Evolutionary conservation across 2,113 vertebrate genomes (phyloP).

Genomic region (Pseudopipra pipra): DNA sequence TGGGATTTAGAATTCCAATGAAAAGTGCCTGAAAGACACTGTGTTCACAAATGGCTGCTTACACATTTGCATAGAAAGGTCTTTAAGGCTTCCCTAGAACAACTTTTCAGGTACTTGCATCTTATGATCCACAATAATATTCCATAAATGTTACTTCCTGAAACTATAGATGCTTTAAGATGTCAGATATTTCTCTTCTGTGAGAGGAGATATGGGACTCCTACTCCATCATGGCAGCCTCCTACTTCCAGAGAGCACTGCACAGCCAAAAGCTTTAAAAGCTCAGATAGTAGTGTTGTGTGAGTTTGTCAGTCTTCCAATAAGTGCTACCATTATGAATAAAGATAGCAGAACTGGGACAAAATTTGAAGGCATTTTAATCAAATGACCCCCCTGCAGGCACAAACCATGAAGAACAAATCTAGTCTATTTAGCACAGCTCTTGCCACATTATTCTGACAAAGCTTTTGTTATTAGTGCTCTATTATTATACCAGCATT

Average conservation of each 20-base stretch:
- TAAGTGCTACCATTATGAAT: not conserved
- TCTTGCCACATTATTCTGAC: not conserved
- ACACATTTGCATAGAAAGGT: not conserved
- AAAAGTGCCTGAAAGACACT: not conserved
- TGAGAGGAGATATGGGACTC: not conserved
- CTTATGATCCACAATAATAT: not conserved
- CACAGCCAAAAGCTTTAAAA: not conserved
- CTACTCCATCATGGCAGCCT: not conserved
- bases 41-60: not conserved
- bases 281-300: not conserved
- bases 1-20: not conserved
- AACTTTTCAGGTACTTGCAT: not conserved
- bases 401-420: not conserved
- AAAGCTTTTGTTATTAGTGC: not conserved
- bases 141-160: not conserved
- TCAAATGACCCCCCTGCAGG: not conserved
- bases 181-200: not conserved
- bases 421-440: not conserved
- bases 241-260: not conserved
- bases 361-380: not conserved
- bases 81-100: not conserved
- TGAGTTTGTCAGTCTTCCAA: not conserved
- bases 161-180: not conserved
- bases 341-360: not conserved
- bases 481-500: not conserved